Conservation (phyloP, 2,888 invertebrate genomes). For the Micropterix aruncella region DNA sequence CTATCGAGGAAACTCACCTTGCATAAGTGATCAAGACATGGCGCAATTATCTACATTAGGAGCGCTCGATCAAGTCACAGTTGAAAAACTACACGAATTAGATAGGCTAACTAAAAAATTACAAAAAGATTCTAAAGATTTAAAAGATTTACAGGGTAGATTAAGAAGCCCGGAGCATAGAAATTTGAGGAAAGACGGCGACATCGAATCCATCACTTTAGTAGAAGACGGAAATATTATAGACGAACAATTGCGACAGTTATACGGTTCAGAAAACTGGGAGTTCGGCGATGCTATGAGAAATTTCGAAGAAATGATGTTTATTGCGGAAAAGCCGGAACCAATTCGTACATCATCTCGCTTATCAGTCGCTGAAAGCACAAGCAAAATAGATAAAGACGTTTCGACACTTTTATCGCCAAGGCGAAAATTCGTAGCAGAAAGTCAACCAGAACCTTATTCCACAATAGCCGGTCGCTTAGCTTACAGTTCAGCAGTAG, state of each 20-base stretch:
- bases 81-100: constrained; percentile 66
- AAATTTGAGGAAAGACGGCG: constrained; percentile 28
- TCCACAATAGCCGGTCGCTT: constrained; percentile 49
- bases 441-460: constrained; percentile 45
- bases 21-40: constrained; percentile 64
- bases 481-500: constrained; percentile 51
- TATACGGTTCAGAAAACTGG: constrained; percentile 57
- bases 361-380: constrained; percentile 46
- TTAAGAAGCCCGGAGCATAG: constrained; percentile 49
- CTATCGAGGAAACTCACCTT: constrained; percentile 59
- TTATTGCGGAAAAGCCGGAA: constrained; percentile 35
- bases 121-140: constrained; percentile 64
- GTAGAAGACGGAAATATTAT: constrained; percentile 51
- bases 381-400: constrained; percentile 46
- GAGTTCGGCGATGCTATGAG: constrained; percentile 51
- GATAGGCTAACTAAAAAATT: constrained; percentile 63
- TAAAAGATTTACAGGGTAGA: constrained; percentile 59
- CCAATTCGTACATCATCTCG: constrained; percentile 46
- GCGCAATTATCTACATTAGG: constrained; percentile 61
- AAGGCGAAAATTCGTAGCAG: constrained; percentile 39
- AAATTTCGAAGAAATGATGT: constrained; percentile 43
- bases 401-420: constrained; percentile 47
- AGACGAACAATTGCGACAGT: constrained; percentile 53
- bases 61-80: constrained; percentile 62
- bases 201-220: constrained; percentile 42